Conservation (phyloP, 2,888 invertebrate species). For the Lumbricus terrestris region DNA sequence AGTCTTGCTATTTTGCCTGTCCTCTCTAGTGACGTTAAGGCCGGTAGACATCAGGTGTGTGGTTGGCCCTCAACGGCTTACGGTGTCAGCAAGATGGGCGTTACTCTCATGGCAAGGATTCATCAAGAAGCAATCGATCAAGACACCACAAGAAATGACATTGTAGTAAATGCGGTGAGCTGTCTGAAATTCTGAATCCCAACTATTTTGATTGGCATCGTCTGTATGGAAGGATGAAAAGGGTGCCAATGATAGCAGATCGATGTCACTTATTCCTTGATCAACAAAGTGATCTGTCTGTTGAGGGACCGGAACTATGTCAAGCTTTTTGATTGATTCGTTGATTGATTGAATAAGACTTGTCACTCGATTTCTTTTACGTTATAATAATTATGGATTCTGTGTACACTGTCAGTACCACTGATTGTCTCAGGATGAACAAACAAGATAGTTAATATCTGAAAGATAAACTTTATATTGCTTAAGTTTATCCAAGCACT, state of each 20-base stretch:
- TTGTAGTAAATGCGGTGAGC: slow-evolving; percentile 68
- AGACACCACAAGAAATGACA: slow-evolving; percentile 62
- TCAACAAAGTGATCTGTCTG: too few species aligned
- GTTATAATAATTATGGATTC: too few species aligned
- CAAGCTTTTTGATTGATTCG: too few species aligned
- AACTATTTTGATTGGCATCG: too few species aligned
- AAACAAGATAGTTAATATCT: not conserved
- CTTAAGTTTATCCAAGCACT: not conserved
- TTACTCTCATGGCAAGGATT: slow-evolving; percentile 69
- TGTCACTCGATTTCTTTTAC: too few species aligned
- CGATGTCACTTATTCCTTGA: too few species aligned
- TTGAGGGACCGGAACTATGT: too few species aligned
- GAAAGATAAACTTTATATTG: not conserved
- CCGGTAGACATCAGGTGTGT: slow-evolving; percentile 59
- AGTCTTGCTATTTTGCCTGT: not conserved
- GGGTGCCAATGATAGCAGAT: too few species aligned
- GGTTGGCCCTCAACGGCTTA: slow-evolving; percentile 71
- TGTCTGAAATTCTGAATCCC: not conserved
- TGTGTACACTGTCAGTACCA: not conserved
- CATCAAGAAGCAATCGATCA: slow-evolving; percentile 68
- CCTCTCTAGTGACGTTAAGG: slow-evolving; percentile 57
- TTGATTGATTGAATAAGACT: too few species aligned
- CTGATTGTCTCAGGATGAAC: not conserved
- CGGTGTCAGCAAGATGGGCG: slow-evolving; percentile 73
- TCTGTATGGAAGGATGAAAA: too few species aligned